Evolutionary conservation across 2,113 vertebrate genomes (phyloP).

Genomic region (Macaca fascicularis): T2T-MFA8v1.1 NC_088378.1:120453001-120453500

Average conservation of each 20-base stretch:
- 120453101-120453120: neutral
- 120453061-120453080: neutral
- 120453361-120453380: neutral
- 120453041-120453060: neutral
- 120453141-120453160: neutral
- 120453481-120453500: neutral
- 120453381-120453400: neutral
- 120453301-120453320: neutral
- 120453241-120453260: neutral
- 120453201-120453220: neutral
- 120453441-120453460: neutral
- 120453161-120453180: neutral
- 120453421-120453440: neutral
- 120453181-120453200: neutral
- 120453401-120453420: neutral
- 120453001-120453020: neutral
- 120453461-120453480: neutral
- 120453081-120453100: neutral
- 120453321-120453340: neutral
- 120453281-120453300: neutral
- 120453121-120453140: neutral
- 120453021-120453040: neutral
- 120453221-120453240: neutral
- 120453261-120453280: neutral
- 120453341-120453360: neutral